Evolutionary conservation across 2,113 vertebrate species (phyloP), one percentile per base, ranked within the genome.

Genomic region (Chamaetylas fuelleborni): DNA sequence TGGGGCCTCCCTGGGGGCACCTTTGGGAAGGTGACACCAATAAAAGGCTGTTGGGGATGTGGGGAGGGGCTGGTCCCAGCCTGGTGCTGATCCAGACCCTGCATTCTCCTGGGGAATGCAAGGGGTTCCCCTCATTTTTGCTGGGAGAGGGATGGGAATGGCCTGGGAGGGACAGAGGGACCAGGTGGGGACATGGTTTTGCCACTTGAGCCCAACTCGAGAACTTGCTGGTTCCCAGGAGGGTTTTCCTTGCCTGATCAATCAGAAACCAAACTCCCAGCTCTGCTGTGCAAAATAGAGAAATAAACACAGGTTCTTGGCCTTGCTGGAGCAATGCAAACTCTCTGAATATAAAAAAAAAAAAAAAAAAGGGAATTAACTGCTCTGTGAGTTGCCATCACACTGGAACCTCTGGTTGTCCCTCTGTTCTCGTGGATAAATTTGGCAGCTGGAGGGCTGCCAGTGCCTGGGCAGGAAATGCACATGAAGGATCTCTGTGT

Each of bases 391-490:
- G 22, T 13, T 6, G 0, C 19, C 8, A 20, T 4, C 11, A 3
- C 9, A 20, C 47, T 48, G 47, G 47, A 48, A 48, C 47, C 47
- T 48, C 47, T 48, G 47, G 47, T 48, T 48, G 47, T 24, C 38
- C 13, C 25, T 40, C 53, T 60, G 12, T 11, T 66, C 6, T 28
- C 36, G 19, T 8, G 14, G 56, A 19, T 45, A 25, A 57, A 25
- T n/a, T 26, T 83, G 86, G 76, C 62, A 90, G 88, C 89, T 93
- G 92, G 34, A 11, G 14, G 45, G 64, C 64, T 66, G 83, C 67
- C 80, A 86, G 45, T 2, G 15, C 17, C 90, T 54, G 28, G 11
- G 51, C 65, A 71, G 72, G 33, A 64, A 89, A 58, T 31, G 50
- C 22, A 4, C 38, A 2, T 36, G 87, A 62, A 80, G 47, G 12